Evolutionary conservation across 92 coral and sea anemone species (phyloP).

Genomic region (Palythoa grandiflora): DNA sequence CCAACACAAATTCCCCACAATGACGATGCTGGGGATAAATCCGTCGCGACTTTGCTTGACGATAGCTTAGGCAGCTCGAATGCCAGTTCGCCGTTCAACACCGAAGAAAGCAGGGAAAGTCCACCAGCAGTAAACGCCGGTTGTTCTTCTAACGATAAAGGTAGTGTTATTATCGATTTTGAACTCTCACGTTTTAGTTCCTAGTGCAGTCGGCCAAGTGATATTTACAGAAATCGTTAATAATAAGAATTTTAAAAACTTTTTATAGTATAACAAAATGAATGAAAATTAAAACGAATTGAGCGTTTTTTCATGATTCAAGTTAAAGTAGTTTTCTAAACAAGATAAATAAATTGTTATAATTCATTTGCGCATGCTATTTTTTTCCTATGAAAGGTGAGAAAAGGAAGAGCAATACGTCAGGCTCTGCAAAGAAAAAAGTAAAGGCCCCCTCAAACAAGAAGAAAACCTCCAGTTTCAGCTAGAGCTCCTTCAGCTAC

Average conservation of each 20-base stretch:
- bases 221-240: no score
- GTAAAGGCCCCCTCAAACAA: slow-evolving; percentile 27
- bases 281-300: slow-evolving; percentile 28
- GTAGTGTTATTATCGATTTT: slow-evolving; percentile 23
- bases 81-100: slow-evolving; percentile 14
- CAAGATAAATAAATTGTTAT: slow-evolving; percentile 29
- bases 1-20: slow-evolving; percentile 10
- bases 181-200: slow-evolving; percentile 4
- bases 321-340: slow-evolving; percentile 30
- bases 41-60: slow-evolving; percentile 11
- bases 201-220: slow-evolving; percentile 23
- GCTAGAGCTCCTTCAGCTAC: slow-evolving; percentile 31
- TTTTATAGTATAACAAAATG: slow-evolving; percentile 11
- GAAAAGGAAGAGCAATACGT: slow-evolving; percentile 24
- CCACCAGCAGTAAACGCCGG: slow-evolving; percentile 17
- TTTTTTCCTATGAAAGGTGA: slow-evolving; percentile 30
- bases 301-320: slow-evolving; percentile 14
- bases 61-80: not conserved
- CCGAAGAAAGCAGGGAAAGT: not conserved
- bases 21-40: slow-evolving; percentile 14
- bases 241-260: slow-evolving; percentile 1
- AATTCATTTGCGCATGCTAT: slow-evolving; percentile 15
- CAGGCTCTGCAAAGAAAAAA: slow-evolving; percentile 30
- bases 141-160: slow-evolving; percentile 21
- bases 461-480: slow-evolving; percentile 29